Evolutionary conservation across 1,140 invertebrate species (phyloP), one percentile per base, ranked within the genome.

Genomic region (Drosophila persimilis): DNA sequence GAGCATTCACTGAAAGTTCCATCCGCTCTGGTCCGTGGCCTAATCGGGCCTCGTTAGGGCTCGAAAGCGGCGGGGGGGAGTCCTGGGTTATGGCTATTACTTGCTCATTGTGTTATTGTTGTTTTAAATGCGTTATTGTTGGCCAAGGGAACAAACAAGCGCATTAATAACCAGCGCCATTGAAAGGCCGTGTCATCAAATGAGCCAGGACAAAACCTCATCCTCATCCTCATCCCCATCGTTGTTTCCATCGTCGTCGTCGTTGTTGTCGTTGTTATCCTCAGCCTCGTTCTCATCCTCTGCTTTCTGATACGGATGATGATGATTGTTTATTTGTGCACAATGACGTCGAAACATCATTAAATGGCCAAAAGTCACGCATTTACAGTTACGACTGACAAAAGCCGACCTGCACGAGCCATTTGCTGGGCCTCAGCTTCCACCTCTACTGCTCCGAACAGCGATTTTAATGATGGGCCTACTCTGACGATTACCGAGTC

Each of bases 311-410:
- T 71, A 83, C 63, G 80, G 78, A 88, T 76, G 73, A 76, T 79
- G 80, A 88, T 88, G 78, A 77, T 70, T 86, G 81, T 85, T 85
- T 86, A 81, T 85, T 85, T 86, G 77, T 66, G 73, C 77, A 75
- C 75, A 88, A 83, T 79, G 79, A 74, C 78, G 63, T 76, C 83
- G 75, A 81, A 88, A 78, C 78, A 88, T 88, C 78, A 88, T 88
- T 88, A 88, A 88, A 88, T 73, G 83, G 71, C 84, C 83, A 83
- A 88, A 88, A 88, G 83, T 88, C 83, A 88, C 83, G 83, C 83
- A 86, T 86, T 86, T 81, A 77, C 60, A 80, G 81, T 83, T 86
- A 67, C 64, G 53, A 65, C 79, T 64, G 70, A 69, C 62, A 77
- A 80, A 60, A 70, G 72, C 66, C 67, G 72, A 85, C 66, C 76